phyloP scores from a whole-genome alignment of 2,113 vertebrate species.

The Alethe castanea region DNA sequence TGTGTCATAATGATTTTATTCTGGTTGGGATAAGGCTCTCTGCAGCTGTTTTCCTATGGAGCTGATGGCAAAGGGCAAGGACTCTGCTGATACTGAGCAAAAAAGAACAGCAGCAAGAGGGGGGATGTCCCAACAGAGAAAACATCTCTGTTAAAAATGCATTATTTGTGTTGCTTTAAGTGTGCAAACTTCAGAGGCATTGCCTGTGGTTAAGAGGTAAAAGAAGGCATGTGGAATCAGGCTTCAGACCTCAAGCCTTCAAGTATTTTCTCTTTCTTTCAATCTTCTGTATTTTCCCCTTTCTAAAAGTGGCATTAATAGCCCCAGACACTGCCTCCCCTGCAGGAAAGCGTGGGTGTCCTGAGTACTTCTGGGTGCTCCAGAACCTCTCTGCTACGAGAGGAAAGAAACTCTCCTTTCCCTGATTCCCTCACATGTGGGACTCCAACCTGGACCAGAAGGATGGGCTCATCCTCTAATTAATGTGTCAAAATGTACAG shows the following conservation, averaged over 20 bases:
- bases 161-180: neutral
- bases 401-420: neutral
- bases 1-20: conserved; percentile 66
- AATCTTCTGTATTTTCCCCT: neutral
- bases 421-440: fast-evolving
- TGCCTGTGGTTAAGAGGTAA: neutral
- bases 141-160: neutral
- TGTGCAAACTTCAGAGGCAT: neutral
- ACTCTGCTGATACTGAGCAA: neutral
- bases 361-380: neutral
- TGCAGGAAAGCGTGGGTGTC: neutral
- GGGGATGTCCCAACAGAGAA: neutral
- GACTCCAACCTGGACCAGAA: neutral
- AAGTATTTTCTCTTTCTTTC: neutral
- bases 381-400: neutral
- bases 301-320: neutral
- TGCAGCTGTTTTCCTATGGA: conserved; percentile 57
- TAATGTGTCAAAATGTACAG: neutral
- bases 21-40: conserved; percentile 42
- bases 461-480: neutral
- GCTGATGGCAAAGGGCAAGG: neutral
- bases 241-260: conserved; percentile 33
- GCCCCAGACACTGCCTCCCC: neutral
- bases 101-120: neutral
- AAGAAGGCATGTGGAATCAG: conserved; percentile 38